Base-by-base conservation (phyloP, 2,797 vertebrate genomes). In the Microhierax caerulescens region DNA sequence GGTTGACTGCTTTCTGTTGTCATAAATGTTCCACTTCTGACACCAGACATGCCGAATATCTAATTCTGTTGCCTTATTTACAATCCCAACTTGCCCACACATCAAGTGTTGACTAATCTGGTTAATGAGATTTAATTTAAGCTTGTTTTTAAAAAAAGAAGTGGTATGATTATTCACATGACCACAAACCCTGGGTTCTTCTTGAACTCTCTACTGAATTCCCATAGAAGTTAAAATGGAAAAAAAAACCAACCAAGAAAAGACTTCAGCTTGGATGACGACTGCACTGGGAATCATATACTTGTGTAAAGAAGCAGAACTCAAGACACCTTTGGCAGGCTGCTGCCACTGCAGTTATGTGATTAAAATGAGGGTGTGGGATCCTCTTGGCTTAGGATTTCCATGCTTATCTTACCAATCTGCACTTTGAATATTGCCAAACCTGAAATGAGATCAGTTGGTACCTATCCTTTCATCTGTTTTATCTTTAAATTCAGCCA, bases 21-120 rank as follows among this genome's bases (percentile, higher is more conserved):
- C 57, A 59, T 48, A 78, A 77, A 75, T 41, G 74, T 93, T 97
- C 86, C 86, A 75, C 57, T 89, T 95, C 67, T 72, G 72, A 39
- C 54, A 94, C 48, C 77, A 92, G 83, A 77, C 45, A 68, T 8
- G 80, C 14, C 82, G 92, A 30, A 30, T 39, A 30, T 68, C 67
- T 87, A 93, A 92, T 88, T 95, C 75, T 89, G 90, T 61, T 8
- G 2, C 63, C 63, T 86, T 73, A 84, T 87, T 90, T 92, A 96
- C 45, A 75, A 57, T 19, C 18, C 39, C 0, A 1, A 20, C 7
- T 39, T 74, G 78, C 64, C 90, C 70, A 89, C 41, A 4, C 45
- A 74, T 81, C 61, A 39, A 56, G 37, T 64, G 43, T 22, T 91
- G 68, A 89, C 75, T 87, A 76, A 86, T 88, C 32, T 79, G 37